These are phyloP conservation scores for Hypotaenidia philippensis DNA, from an alignment of 2,797 vertebrate genomes.

Conservation along the genomic window DNA sequence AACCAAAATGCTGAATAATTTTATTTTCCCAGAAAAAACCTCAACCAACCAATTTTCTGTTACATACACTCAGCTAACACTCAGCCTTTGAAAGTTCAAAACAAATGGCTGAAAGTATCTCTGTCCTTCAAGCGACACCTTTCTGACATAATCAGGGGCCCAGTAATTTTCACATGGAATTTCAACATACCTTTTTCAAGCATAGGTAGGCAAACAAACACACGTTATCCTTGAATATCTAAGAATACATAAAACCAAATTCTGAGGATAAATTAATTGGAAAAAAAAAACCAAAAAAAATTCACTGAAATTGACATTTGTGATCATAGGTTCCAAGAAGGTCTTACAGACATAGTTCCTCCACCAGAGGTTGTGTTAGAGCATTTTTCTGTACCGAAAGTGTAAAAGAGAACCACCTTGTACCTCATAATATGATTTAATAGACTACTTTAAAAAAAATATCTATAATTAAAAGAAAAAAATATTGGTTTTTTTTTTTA, in stretches of 20 bases:
- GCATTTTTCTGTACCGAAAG: neutral
- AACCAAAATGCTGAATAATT: neutral
- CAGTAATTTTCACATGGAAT: accelerated
- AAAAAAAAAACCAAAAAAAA: neutral
- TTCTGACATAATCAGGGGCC: neutral
- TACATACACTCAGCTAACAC: neutral
- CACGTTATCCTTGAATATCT: neutral
- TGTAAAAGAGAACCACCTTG: neutral
- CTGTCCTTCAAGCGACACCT: neutral
- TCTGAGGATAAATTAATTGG: accelerated
- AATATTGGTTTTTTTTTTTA: neutral
- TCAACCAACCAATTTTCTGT: neutral
- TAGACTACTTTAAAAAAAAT: neutral
- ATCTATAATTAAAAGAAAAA: neutral
- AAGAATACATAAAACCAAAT: neutral
- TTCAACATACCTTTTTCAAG: neutral
- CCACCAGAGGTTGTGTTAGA: neutral
- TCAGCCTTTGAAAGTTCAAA: neutral
- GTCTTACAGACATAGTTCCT: neutral
- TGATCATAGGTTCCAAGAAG: neutral
- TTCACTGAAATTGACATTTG: neutral
- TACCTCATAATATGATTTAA: neutral
- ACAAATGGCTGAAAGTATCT: neutral
- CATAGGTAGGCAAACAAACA: neutral
- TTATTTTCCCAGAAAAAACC: neutral